Base-by-base conservation (phyloP, 2,113 vertebrate species). In the Hippoglossus stenolepis region DNA sequence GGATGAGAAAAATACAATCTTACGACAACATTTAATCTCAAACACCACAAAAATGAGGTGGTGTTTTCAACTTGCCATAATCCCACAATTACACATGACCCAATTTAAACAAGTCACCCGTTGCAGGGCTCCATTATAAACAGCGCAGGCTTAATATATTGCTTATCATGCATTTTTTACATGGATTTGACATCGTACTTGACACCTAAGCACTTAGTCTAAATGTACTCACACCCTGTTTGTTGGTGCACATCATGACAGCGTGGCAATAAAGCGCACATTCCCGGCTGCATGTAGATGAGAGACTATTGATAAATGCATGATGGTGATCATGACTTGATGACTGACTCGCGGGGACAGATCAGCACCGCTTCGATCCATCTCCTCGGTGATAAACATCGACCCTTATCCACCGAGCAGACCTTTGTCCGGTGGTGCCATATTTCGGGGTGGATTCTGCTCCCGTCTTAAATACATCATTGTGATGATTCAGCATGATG, bases 401-500 rank as follows among this genome's bases (percentile, higher is more conserved):
- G 84, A 90, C 90, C 88, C 84, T 88, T 63, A 87, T 90, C 84
- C 81, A 69, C 75, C 89, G 77, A 59, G 79, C 85, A 91, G 90
- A 93, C 92, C 91, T 93, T 93, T 92, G 90, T 93, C 88, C 90
- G 83, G 77, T 75, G 88, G 86, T 89, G 90, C 93, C 91, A 82
- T 91, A 80, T 91, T 91, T 85, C 89, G 83, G 84, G 90, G 84
- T 90, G 90, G 82, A 85, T 92, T 90, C 84, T 83, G 65, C 82
- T 70, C 81, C 81, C 84, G 87, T 73, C 83, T 89, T 88, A 92
- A 54, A 54, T 80, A 72, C 84, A 89, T 78, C 76, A 85, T 86
- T 90, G 85, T 93, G 92, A 93, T 93, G 93, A 93, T 90, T 93
- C 93, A 92, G 92, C 93, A 92, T 82, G 85, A 85, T 88, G 63